Conservation (phyloP, 2,888 invertebrate genomes). For the Quadroppia sp. region DNA sequence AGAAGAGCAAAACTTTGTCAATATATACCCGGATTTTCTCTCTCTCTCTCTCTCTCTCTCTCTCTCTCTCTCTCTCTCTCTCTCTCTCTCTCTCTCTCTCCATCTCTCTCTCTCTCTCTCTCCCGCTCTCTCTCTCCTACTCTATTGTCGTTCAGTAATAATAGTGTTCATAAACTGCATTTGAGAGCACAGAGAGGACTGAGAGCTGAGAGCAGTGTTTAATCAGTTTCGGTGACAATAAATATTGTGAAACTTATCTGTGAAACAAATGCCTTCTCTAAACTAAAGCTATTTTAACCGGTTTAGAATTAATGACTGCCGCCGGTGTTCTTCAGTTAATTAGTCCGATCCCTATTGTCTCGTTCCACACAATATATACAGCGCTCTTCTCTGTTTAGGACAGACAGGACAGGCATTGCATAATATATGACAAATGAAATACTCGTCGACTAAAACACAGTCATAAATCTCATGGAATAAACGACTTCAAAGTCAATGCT, state of each 20-base stretch:
- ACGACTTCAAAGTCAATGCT: not conserved
- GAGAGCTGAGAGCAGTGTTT: slow-evolving; percentile 30
- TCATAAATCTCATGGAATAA: slow-evolving; percentile 20
- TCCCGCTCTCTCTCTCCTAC: no score
- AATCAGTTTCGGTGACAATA: slow-evolving; percentile 36
- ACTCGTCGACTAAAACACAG: not conserved
- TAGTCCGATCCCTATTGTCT: slow-evolving; percentile 35
- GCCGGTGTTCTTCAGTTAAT: slow-evolving; percentile 33
- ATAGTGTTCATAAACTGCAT: slow-evolving; percentile 18
- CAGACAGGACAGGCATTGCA: slow-evolving; percentile 22
- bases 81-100: no score
- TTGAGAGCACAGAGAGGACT: not conserved
- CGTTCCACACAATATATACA: not conserved
- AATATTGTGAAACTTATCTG: slow-evolving; percentile 33
- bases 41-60: not conserved
- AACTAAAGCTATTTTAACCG: slow-evolving; percentile 30
- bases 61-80: not conserved
- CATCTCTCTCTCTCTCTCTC: no score
- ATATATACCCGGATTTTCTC: no score
- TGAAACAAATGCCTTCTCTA: slow-evolving; percentile 11
- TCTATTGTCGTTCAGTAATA: slow-evolving; percentile 23
- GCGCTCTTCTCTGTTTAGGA: slow-evolving; percentile 14
- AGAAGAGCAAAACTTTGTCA: no score
- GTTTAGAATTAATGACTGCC: slow-evolving; percentile 35
- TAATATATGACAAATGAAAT: slow-evolving; percentile 35